These are phyloP conservation scores for Anser brachyrhynchus DNA, from an alignment of 2,113 vertebrate genomes.

Conservation along the genomic window DNA sequence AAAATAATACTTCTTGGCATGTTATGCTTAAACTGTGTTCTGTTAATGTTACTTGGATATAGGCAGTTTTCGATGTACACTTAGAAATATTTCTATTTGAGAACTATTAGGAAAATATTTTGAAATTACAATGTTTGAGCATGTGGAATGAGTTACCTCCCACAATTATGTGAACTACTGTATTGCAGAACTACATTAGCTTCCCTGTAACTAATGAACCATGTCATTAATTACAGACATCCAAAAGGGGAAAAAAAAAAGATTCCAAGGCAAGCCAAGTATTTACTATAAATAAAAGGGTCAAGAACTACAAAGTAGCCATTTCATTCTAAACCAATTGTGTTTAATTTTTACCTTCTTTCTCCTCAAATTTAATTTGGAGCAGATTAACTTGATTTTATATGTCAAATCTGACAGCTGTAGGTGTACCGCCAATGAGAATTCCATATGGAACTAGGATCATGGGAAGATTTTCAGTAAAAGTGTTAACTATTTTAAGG, in stretches of 20 bases:
- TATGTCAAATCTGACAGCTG: conserved; percentile 40
- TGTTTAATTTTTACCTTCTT: conserved; percentile 40
- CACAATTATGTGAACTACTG: conserved; percentile 70
- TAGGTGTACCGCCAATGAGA: neutral
- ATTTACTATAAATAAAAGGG: conserved; percentile 76
- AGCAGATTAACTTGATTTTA: conserved; percentile 66
- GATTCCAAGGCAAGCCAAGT: conserved; percentile 66
- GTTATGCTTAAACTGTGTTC: conserved; percentile 7
- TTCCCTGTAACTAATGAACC: conserved; percentile 75
- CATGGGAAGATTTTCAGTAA: neutral
- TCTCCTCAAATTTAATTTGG: conserved; percentile 66
- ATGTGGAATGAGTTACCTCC: conserved; percentile 77
- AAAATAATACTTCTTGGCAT: conserved; percentile 49
- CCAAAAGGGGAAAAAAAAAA: conserved; percentile 71
- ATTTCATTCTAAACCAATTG: conserved; percentile 68
- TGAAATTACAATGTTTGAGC: conserved; percentile 57
- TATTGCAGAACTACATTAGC: conserved; percentile 52
- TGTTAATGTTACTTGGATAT: conserved; percentile 48
- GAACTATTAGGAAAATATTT: conserved; percentile 68
- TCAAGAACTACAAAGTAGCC: conserved; percentile 65
- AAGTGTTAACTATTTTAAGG: neutral
- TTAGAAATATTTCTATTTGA: conserved; percentile 66
- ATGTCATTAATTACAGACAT: conserved; percentile 81
- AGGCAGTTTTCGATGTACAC: conserved; percentile 51
- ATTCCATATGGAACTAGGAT: neutral